Conservation (phyloP, 1,140 invertebrate species). For the Parapsyche elsis region DNA sequence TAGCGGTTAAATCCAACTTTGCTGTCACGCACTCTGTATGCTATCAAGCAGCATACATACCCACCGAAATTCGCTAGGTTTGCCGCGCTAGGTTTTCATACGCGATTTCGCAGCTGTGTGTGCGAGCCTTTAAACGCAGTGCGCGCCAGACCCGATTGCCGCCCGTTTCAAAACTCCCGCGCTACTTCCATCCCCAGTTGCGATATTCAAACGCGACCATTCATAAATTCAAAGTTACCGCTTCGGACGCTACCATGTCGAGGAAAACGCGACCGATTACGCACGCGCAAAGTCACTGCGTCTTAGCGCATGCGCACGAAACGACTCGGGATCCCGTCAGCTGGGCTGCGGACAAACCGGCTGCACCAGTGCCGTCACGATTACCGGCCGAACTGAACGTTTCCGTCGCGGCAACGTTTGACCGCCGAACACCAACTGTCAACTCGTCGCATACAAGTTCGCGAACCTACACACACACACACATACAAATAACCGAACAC, state of each 20-base stretch:
- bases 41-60: no score
- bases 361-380: conserved; percentile 39
- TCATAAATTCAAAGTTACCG: conserved; percentile 25
- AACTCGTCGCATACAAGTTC: background rate
- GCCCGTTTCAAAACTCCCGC: no score
- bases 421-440: background rate
- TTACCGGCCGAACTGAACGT: background rate
- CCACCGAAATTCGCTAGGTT: no score
- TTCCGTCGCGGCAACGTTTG: background rate
- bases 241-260: conserved; percentile 54
- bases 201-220: background rate
- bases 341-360: background rate
- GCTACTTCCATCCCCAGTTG: no score
- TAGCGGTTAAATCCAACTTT: no score
- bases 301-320: conserved; percentile 41
- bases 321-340: background rate
- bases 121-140: no score
- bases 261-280: conserved; percentile 34
- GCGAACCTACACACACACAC: background rate
- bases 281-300: conserved; percentile 38
- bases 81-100: no score
- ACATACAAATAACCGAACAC: no score
- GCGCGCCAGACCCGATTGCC: no score
- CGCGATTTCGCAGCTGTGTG: no score
- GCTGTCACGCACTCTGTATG: no score